Conservation (phyloP, 2,113 vertebrate genomes). For the Campylomormyrus tamandua region DNA sequence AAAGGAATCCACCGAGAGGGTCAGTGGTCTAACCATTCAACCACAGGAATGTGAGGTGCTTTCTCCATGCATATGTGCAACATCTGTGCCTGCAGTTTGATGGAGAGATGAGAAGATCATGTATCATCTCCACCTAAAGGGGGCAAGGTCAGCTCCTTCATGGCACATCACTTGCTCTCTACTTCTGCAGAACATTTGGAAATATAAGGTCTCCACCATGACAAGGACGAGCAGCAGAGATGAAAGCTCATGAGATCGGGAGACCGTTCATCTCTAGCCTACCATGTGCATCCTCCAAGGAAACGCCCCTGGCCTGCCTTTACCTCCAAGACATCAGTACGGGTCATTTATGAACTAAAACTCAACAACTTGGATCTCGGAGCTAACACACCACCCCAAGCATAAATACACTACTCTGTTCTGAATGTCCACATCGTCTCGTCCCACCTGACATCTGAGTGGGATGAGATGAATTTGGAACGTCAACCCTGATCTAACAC, state of each 20-base stretch:
- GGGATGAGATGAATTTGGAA: not conserved
- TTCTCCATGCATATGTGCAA: not conserved
- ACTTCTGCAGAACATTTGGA: not conserved
- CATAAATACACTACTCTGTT: not conserved
- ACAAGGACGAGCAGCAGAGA: not conserved
- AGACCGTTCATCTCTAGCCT: not conserved
- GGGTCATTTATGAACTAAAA: not conserved
- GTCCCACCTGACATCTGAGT: not conserved
- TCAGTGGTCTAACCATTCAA: not conserved
- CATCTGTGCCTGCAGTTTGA: not conserved
- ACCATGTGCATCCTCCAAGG: constrained; percentile 22
- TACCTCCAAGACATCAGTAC: not conserved
- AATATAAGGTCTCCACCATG: not conserved
- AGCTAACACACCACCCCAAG: not conserved
- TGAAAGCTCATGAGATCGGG: not conserved
- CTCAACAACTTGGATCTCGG: not conserved
- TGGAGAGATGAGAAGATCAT: not conserved
- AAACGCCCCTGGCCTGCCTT: constrained; percentile 20
- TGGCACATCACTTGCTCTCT: not conserved
- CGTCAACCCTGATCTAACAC: not conserved
- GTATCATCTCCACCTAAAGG: not conserved
- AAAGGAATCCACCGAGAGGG: not conserved
- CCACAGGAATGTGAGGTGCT: not conserved
- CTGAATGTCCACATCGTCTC: not conserved
- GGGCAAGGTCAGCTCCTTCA: not conserved